Percentiles rank a stretch among this genome's conserved stretches.
Evolutionary conservation across 2,113 vertebrate species (phyloP).

Genomic region (Grallaria varia): DNA sequence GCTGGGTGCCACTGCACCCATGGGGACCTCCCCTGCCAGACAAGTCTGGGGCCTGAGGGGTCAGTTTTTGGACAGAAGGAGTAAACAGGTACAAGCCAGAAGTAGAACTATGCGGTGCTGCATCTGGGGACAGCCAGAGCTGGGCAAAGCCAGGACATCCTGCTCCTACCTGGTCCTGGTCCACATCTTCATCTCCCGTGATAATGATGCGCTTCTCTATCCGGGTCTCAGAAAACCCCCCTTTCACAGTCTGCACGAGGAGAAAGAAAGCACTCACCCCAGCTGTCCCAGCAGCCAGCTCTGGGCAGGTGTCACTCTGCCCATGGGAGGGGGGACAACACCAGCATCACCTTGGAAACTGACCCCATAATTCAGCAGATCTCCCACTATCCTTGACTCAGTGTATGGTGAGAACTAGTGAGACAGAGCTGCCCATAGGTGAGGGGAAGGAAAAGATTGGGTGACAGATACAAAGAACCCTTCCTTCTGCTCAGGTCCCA

Average conservation of each 20-base stretch:
- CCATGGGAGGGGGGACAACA: accelerated
- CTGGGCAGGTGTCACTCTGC: background rate
- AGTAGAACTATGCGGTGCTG: background rate
- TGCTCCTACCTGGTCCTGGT: slow-evolving; percentile 92
- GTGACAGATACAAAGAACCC: background rate
- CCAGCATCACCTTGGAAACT: background rate
- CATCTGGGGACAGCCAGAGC: background rate
- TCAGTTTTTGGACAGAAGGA: background rate
- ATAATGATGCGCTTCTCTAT: slow-evolving; percentile 99
- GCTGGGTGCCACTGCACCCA: background rate
- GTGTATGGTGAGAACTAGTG: background rate
- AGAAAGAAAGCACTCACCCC: background rate
- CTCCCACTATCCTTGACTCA: background rate
- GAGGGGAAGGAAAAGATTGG: background rate
- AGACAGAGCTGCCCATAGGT: background rate
- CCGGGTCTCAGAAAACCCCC: slow-evolving; percentile 95
- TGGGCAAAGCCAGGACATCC: background rate
- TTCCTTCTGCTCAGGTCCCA: background rate
- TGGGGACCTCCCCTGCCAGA: background rate
- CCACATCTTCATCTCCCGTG: slow-evolving; percentile 96
- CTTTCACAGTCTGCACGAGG: slow-evolving; percentile 90
- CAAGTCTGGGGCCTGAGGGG: background rate
- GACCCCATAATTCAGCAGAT: accelerated
- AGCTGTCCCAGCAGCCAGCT: background rate
- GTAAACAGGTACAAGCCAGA: background rate